Evolutionary conservation across 2,888 invertebrate species (phyloP), one percentile per base, ranked within the genome.

Genomic region (Xylophagus ater): DNA sequence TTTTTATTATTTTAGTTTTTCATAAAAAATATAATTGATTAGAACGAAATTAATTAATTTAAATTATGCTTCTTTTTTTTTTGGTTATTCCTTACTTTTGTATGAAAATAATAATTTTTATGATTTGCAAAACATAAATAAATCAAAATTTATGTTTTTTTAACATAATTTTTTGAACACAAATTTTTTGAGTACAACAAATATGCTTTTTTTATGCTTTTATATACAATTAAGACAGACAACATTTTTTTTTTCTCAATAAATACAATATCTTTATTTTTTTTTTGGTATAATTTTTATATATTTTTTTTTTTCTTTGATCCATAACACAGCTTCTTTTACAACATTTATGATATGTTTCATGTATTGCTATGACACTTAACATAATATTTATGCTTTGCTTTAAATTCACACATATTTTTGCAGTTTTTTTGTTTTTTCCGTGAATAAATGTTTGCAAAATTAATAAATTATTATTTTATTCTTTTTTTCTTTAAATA

Each of bases 261-360:
- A 9, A 13, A 4, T 12, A 3, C n/a, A 10, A 26, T 12, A 26
- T 12, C 26, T 26, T 26, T 26, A 5, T 26, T 13, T 26, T 26
- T 23, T 9, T 23, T 23, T 23, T 9, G 23, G 6, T 8, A 8
- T 23, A 8, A 6, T 23, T 23, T 6, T 23, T 23, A 23, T 23
- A 8, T 23, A 23, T 23, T 23, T 23, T 23, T 23, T 5, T 50
- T 47, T 46, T 13, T 30, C 14, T 30, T 15, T 30, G 15, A 10
- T 39, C 40, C 42, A 49, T 54, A 59, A 59, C 55, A 58, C 57
- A 57, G 60, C 60, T n/a, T 49, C 53, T 53, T 53, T 62, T 61
- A 62, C 62, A 59, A 62, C 62, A 62, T 59, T 60, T 57, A 62
- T 62, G 62, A 62, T 62, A 62, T 62, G 62, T 62, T 61, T 62